Evolutionary conservation across 2,113 vertebrate species (phyloP), one percentile per base, ranked within the genome.

Genomic region (Ranitomeya imitator): DNA sequence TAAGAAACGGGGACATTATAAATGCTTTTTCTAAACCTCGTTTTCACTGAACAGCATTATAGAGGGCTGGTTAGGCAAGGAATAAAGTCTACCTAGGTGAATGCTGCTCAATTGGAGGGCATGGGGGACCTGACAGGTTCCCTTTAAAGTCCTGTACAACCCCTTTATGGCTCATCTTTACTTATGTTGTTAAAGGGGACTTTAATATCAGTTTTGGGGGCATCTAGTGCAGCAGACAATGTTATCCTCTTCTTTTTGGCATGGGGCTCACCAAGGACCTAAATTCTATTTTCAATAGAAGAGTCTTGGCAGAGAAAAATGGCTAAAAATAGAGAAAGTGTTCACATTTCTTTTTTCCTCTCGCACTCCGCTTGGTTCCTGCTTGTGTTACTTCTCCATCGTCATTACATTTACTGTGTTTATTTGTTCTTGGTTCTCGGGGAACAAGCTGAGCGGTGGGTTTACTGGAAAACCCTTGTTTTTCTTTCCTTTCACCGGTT

Each of bases 381-480:
- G 51, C 85, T 82, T 61, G 77, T 87, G 79, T 63, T 83, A 52
- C 69, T 83, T 83, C 57, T 83, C 71, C 81, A 76, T 83, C 52
- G 79, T 88, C 86, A 37, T 83, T 88, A 88, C 87, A 78, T 83
- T 84, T 21, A 65, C 81, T 55, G 21, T 88, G 80, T 88, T 88
- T 88, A 88, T 88, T 88, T 88, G 87, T 83, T 77, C 87, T 76
- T 45, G 19, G 55, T 65, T 83, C 87, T 77, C 59, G 80, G 81
- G 21, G 71, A 83, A 77, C 69, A 84, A 83, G 65, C 86, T 13
- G 79, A 83, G 65, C 69, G 16, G 59, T 83, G 80, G 81, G 45
- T 63, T 88, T 88, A 88, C 80, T 88, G 87, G 87, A 88, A 83
- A 88, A 83, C 69, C 59, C 54, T 26, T 83, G 87, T 88, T 88